Percentiles rank a stretch among this genome's conserved stretches.
Conservation (phyloP, 2,888 invertebrate species). For the Melanostoma mellinum region DNA sequence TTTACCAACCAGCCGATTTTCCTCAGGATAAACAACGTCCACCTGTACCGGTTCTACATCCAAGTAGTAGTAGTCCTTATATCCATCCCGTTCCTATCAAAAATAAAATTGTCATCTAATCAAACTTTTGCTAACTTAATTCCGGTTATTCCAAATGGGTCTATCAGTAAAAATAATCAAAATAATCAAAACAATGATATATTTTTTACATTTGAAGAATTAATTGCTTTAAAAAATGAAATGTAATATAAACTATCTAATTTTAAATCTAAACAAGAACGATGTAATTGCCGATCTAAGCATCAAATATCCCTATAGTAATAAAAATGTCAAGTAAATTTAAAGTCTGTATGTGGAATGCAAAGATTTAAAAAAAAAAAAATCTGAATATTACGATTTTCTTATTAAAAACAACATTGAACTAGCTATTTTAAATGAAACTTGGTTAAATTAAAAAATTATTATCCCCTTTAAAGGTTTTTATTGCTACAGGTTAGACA, state of each 20-base stretch:
- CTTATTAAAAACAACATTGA: conserved; percentile 9
- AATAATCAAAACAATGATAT: conserved; percentile 1
- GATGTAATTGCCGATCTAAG: conserved; percentile 6
- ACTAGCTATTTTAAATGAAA: neutral
- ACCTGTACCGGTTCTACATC: too few species aligned
- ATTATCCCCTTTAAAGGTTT: neutral
- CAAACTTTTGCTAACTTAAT: neutral
- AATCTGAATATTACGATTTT: conserved; percentile 5
- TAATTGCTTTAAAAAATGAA: conserved; percentile 7
- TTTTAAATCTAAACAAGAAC: conserved; percentile 5
- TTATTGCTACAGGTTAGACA: conserved; percentile 5
- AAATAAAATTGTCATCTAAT: too few species aligned
- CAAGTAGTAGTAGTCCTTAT: too few species aligned
- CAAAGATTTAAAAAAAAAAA: neutral
- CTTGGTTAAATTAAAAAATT: neutral
- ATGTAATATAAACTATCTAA: conserved; percentile 9
- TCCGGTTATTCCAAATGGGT: neutral
- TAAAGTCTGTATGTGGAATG: conserved; percentile 6
- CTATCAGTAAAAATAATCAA: neutral
- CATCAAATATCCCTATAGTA: neutral
- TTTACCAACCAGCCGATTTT: too few species aligned
- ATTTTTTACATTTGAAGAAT: conserved; percentile 2
- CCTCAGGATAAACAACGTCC: too few species aligned
- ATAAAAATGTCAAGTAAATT: conserved; percentile 3
- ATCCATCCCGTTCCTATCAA: too few species aligned